Percentiles rank a stretch among this genome's conserved stretches.
These are phyloP conservation scores for Gadopsis bispinosus DNA, from an alignment of 2,797 vertebrate species.

Conservation along the genomic window DNA sequence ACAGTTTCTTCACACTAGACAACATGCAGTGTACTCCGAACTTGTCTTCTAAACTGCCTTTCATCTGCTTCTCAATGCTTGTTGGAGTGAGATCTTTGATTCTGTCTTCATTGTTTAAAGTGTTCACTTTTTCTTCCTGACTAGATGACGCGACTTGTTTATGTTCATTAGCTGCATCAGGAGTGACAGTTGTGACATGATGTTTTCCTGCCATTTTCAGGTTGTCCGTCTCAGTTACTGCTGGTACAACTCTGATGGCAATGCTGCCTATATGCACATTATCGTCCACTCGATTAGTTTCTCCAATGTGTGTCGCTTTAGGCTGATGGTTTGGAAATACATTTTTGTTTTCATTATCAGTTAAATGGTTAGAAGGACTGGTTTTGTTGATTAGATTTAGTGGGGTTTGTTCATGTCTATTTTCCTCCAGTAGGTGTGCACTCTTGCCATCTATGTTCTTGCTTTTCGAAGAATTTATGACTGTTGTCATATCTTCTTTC, in stretches of 20 bases:
- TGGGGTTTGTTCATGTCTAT: slow-evolving; percentile 17
- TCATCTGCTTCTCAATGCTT: slow-evolving; percentile 24
- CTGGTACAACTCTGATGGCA: slow-evolving; percentile 68
- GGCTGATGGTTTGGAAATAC: slow-evolving; percentile 14
- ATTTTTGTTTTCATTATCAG: slow-evolving; percentile 25
- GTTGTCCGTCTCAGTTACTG: slow-evolving; percentile 35
- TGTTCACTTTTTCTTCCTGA: slow-evolving; percentile 30
- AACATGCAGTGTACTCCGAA: slow-evolving; percentile 41
- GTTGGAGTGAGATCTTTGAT: slow-evolving; percentile 23
- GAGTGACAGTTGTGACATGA: slow-evolving; percentile 2
- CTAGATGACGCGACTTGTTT: slow-evolving; percentile 30
- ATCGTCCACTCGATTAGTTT: slow-evolving; percentile 33
- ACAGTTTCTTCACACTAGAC: slow-evolving; percentile 56
- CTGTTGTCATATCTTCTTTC: slow-evolving; percentile 37
- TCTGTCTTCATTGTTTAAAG: slow-evolving; percentile 24
- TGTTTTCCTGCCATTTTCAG: slow-evolving; percentile 31
- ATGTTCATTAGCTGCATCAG: slow-evolving; percentile 24
- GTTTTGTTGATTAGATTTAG: slow-evolving; percentile 27
- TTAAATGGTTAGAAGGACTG: slow-evolving; percentile 10
- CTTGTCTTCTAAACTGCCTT: slow-evolving; percentile 45
- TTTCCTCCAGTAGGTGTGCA: slow-evolving; percentile 38
- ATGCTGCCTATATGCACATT: slow-evolving; percentile 71
- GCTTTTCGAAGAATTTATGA: slow-evolving; percentile 36
- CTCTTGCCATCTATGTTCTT: slow-evolving; percentile 20
- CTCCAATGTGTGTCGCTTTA: slow-evolving; percentile 18